These are phyloP conservation scores for Bostrychus sinensis DNA, from an alignment of 2,113 vertebrate species.

Conservation along the genomic window DNA sequence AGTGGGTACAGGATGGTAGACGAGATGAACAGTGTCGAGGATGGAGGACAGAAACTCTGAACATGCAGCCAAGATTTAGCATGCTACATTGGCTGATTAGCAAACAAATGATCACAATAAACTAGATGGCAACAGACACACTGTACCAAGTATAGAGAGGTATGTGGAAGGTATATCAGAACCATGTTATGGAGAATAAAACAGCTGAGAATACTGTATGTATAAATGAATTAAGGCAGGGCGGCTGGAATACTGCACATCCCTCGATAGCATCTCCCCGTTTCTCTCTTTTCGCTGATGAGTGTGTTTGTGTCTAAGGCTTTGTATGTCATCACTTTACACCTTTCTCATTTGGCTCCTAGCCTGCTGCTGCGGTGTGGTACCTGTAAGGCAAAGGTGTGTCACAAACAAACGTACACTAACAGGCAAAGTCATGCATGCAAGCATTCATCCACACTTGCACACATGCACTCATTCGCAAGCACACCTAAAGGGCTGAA, in stretches of 20 bases:
- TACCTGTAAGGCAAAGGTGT: constrained; percentile 78
- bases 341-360: constrained; percentile 63
- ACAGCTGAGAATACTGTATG: constrained; percentile 28
- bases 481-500: constrained; percentile 66
- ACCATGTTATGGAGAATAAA: constrained; percentile 10
- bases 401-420: constrained; percentile 63
- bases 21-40: constrained; percentile 14
- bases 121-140: constrained; percentile 28
- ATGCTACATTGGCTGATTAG: constrained; percentile 42
- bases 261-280: constrained; percentile 31
- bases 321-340: constrained; percentile 55
- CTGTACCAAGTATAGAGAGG: constrained; percentile 42
- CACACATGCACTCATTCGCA: constrained; percentile 43
- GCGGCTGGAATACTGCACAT: constrained; percentile 66
- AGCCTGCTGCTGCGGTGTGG: constrained; percentile 69
- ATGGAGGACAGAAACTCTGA: constrained; percentile 26
- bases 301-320: constrained; percentile 67
- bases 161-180: background rate
- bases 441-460: constrained; percentile 10
- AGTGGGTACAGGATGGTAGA: constrained; percentile 28
- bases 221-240: constrained; percentile 74
- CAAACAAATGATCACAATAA: constrained; percentile 31
- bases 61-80: constrained; percentile 53
- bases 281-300: constrained; percentile 40
- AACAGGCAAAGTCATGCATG: constrained; percentile 63